Evolutionary conservation across 1,140 invertebrate genomes (phyloP), one percentile per base, ranked within the genome.

Genomic region (Lutraria rhynchaena): DNA sequence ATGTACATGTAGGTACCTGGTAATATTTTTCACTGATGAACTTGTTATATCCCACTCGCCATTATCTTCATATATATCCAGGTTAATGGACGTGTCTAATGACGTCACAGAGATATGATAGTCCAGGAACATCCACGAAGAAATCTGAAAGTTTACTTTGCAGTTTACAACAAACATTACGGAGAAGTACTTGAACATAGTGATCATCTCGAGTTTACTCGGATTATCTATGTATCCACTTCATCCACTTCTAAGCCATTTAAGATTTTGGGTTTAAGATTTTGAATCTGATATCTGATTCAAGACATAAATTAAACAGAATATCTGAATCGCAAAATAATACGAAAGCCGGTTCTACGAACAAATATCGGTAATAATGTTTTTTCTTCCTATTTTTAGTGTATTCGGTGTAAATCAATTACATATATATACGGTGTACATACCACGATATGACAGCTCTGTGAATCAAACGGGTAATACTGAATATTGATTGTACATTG

Each of bases 401-500:
- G 5, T n/a, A 9, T 9, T 4, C 19, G 9, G 24, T 29, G 31
- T 7, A 19, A 29, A 9, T 13, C n/a, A n/a, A n/a, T n/a, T n/a
- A n/a, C n/a, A n/a, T n/a, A n/a, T n/a, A n/a, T n/a, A n/a, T n/a
- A n/a, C n/a, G n/a, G n/a, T n/a, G n/a, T n/a, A 60, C 71, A 60
- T 75, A 75, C 71, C 55, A 49, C 35, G 19, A 75, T 19, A 15
- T 49, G 22, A 29, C 71, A 75, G 3, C 13, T 29, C 27, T 75
- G 71, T n/a, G 55, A 61, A 49, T 75, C 71, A 61, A 75, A 75
- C 13, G 71, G 71, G n/a, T 75, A 75, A 33, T 75, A 75, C n/a
- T 31, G 15, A 1, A 75, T 61, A 29, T 75, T 75, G 24, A 75
- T 37, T 2, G 71, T 60, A 31, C 71, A 75, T 33, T 75, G 71